phyloP scores from a whole-genome alignment of 2,888 invertebrate genomes.

The Nineta flava region DNA sequence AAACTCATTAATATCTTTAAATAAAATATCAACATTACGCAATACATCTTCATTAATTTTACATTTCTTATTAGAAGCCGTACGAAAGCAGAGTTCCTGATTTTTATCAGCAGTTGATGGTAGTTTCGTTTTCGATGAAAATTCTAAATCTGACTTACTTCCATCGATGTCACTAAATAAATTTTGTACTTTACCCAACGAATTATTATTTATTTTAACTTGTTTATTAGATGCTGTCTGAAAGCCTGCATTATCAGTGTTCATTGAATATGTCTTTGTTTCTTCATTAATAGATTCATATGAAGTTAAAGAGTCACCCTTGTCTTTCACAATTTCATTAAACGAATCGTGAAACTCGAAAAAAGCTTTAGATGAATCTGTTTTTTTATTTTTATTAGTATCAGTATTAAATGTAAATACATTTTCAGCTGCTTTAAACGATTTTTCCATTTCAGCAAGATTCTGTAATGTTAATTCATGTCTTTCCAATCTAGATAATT shows the following conservation, averaged over 20 bases:
- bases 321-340: no score
- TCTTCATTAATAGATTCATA: no score
- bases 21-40: constrained; percentile 23
- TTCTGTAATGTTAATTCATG: no score
- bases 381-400: no score
- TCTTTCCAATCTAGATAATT: no score
- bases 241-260: not conserved
- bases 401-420: not conserved
- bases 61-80: constrained; percentile 25
- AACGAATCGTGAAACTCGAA: no score
- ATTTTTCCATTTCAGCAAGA: not conserved
- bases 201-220: constrained; percentile 4
- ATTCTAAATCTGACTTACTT: not conserved
- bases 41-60: constrained; percentile 15
- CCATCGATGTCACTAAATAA: constrained; percentile 19
- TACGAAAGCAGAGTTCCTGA: constrained; percentile 18
- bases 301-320: no score
- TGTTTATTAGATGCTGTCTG: not conserved
- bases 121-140: constrained; percentile 12
- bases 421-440: not conserved
- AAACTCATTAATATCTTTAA: constrained; percentile 18
- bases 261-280: no score
- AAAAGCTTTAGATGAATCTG: no score
- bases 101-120: no score
- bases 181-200: constrained; percentile 17